phyloP scores from a whole-genome alignment of 2,797 vertebrate species.

The Danio choprae region DNA sequence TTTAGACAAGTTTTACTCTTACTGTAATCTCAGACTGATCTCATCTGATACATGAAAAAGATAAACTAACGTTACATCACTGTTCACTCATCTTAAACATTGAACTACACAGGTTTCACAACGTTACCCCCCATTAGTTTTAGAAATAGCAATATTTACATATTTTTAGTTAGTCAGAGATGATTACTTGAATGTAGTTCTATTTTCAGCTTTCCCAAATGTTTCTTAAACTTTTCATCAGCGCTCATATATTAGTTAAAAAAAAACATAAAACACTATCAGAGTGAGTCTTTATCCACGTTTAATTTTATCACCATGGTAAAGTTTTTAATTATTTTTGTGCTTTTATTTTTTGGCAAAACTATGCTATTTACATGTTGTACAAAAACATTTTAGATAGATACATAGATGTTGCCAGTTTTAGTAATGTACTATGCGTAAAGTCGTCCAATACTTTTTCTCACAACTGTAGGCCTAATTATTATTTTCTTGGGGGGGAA shows the following conservation, averaged over 20 bases:
- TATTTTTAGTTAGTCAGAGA: neutral
- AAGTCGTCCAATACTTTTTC: no score
- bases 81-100: neutral
- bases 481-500: no score
- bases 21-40: slow-evolving; percentile 7
- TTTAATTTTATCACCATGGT: neutral
- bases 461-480: no score
- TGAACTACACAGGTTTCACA: neutral
- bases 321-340: neutral
- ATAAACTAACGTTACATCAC: neutral
- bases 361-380: neutral
- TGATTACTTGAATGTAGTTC: neutral
- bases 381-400: no score
- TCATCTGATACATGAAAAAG: neutral
- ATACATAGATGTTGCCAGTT: no score
- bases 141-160: no score
- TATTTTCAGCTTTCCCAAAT: neutral
- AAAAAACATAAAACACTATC: neutral
- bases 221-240: neutral
- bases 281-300: neutral
- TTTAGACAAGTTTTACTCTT: neutral
- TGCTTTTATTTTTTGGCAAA: neutral
- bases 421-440: no score
- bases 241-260: neutral
- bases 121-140: neutral